These are phyloP conservation scores for Carcharodon carcharias DNA, from an alignment of 2,797 vertebrate genomes.

Conservation along the genomic window DNA sequence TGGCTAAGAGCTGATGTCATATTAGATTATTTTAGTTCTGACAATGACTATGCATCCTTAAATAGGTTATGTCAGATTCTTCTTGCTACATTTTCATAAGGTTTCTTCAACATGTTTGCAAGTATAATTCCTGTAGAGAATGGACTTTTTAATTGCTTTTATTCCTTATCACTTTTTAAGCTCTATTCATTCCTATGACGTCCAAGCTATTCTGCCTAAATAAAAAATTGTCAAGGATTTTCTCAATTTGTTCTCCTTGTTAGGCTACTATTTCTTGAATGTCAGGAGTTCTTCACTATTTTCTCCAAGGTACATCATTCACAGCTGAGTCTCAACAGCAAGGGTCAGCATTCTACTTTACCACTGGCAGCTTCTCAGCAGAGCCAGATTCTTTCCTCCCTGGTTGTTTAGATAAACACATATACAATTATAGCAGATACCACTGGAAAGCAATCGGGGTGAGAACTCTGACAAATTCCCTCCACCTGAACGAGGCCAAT, in stretches of 20 bases:
- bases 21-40: not conserved
- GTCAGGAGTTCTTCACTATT: not conserved
- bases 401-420: not conserved
- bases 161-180: not conserved
- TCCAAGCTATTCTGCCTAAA: not conserved
- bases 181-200: not conserved
- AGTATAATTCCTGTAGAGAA: not conserved
- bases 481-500: not conserved
- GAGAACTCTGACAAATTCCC: not conserved
- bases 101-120: not conserved
- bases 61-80: not conserved
- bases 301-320: not conserved
- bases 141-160: not conserved
- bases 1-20: not conserved
- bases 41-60: not conserved
- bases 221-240: not conserved
- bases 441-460: not conserved
- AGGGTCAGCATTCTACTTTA: not conserved
- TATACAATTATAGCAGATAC: not conserved
- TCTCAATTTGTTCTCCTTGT: not conserved
- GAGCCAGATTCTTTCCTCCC: not conserved
- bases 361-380: not conserved
- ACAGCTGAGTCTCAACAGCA: not conserved
- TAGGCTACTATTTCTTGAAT: not conserved
- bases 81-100: not conserved